These are phyloP conservation scores for Heliconius erato DNA, from an alignment of 2,888 invertebrate genomes.

Conservation along the genomic window DNA sequence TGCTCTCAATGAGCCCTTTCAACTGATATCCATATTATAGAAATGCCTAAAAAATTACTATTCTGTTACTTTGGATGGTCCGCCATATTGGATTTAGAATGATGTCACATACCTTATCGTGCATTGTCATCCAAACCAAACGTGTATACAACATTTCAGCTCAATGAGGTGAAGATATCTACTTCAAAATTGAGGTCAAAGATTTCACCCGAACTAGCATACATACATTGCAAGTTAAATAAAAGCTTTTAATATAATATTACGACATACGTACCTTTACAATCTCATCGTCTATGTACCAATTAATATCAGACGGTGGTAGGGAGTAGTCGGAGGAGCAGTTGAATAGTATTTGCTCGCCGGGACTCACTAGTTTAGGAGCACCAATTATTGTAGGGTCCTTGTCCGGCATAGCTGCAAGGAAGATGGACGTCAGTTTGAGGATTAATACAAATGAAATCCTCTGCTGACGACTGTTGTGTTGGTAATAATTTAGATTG, in stretches of 20 bases:
- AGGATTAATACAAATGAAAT: slow-evolving; percentile 7
- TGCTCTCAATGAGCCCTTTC: too few species aligned
- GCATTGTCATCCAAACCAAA: too few species aligned
- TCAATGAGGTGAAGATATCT: too few species aligned
- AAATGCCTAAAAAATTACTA: too few species aligned
- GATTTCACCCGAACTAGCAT: too few species aligned
- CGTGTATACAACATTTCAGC: too few species aligned
- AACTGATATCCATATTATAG: too few species aligned
- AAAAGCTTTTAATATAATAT: neutral
- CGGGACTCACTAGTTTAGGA: slow-evolving; percentile 77
- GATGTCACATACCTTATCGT: too few species aligned
- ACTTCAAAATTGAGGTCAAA: too few species aligned
- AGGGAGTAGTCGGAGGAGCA: slow-evolving; percentile 81
- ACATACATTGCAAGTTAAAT: too few species aligned
- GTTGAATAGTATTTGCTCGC: slow-evolving; percentile 79
- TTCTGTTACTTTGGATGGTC: too few species aligned
- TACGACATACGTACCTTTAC: slow-evolving; percentile 71
- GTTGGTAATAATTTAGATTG: slow-evolving; percentile 8
- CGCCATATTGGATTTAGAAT: too few species aligned
- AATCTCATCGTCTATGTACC: slow-evolving; percentile 80
- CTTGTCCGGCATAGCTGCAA: slow-evolving; percentile 78
- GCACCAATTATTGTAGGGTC: slow-evolving; percentile 74
- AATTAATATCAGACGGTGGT: slow-evolving; percentile 82
- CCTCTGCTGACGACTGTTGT: neutral
- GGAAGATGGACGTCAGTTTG: slow-evolving; percentile 60